These are phyloP conservation scores for Phthorimaea operculella DNA, from an alignment of 1,140 invertebrate species.

Conservation along the genomic window DNA sequence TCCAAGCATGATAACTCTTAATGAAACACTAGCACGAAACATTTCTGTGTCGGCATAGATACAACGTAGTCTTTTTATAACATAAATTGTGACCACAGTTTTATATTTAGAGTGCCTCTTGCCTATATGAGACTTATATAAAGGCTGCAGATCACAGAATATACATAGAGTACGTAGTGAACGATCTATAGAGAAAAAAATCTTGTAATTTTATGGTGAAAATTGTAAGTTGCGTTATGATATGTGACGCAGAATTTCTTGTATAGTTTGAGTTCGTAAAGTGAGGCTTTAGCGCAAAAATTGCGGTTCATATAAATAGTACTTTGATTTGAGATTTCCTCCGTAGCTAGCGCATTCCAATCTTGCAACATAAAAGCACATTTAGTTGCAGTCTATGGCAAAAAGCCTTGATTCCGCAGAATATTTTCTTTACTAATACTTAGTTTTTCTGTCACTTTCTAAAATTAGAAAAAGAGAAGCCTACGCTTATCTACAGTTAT, in stretches of 20 bases:
- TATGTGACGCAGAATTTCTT: constrained; percentile 37
- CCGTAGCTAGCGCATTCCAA: constrained; percentile 59
- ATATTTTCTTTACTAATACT: no score
- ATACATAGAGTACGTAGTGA: constrained; percentile 67
- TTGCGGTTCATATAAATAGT: constrained; percentile 45
- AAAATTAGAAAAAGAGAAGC: no score
- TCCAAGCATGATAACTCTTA: constrained; percentile 45
- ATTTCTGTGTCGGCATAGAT: constrained; percentile 51
- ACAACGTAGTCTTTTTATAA: constrained; percentile 61
- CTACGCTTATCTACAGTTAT: no score
- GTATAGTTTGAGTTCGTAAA: no score
- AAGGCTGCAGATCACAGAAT: constrained; percentile 69
- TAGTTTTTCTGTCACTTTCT: no score
- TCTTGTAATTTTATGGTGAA: constrained; percentile 63
- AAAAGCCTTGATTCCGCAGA: no score
- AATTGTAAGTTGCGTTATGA: constrained; percentile 68
- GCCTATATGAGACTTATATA: constrained; percentile 70
- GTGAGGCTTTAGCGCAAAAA: no score
- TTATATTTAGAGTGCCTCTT: constrained; percentile 71
- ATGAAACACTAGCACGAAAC: constrained; percentile 54
- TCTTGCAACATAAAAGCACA: constrained; percentile 17
- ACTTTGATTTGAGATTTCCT: constrained; percentile 62
- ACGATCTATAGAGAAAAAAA: constrained; percentile 52
- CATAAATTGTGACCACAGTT: constrained; percentile 67
- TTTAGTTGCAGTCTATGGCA: no score